Evolutionary conservation across 2,113 vertebrate species (phyloP).

Genomic region (Nerophis ophidion): DNA sequence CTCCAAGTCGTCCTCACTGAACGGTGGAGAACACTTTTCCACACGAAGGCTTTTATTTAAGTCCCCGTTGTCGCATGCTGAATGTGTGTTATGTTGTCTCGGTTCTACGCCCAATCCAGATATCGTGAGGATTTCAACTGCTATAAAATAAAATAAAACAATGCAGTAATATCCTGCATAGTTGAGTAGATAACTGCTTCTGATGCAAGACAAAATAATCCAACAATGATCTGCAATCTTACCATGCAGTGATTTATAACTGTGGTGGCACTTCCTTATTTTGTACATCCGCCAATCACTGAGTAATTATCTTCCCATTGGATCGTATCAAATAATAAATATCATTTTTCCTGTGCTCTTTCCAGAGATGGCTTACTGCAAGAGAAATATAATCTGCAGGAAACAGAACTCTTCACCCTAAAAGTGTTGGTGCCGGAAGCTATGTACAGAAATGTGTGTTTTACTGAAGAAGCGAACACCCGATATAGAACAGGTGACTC

Average conservation of each 20-base stretch:
- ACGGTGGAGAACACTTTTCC: slow-evolving; percentile 14
- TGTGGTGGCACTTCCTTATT: not conserved
- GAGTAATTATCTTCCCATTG: too few species aligned
- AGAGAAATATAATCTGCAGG: slow-evolving; percentile 19
- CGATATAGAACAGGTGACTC: slow-evolving; percentile 63
- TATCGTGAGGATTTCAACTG: too few species aligned
- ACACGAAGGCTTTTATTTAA: slow-evolving; percentile 4
- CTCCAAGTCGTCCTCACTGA: slow-evolving; percentile 46
- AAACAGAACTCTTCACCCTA: slow-evolving; percentile 24
- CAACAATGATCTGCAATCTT: slow-evolving; percentile 28
- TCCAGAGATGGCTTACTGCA: slow-evolving; percentile 3
- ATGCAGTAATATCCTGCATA: too few species aligned
- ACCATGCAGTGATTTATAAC: slow-evolving; percentile 11
- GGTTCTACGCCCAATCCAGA: not conserved
- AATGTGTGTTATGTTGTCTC: not conserved
- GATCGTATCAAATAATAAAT: not conserved
- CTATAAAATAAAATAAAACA: too few species aligned
- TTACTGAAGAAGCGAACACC: slow-evolving; percentile 30
- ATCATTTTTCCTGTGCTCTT: slow-evolving; percentile 3
- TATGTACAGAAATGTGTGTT: slow-evolving; percentile 12
- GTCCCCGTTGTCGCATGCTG: slow-evolving; percentile 16
- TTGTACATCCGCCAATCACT: too few species aligned
- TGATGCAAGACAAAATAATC: slow-evolving; percentile 22
- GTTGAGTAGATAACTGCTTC: too few species aligned
- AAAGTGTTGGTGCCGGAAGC: slow-evolving; percentile 12